These are phyloP conservation scores for Anoplolepis gracilipes DNA, from an alignment of 1,140 invertebrate genomes.

Conservation along the genomic window DNA sequence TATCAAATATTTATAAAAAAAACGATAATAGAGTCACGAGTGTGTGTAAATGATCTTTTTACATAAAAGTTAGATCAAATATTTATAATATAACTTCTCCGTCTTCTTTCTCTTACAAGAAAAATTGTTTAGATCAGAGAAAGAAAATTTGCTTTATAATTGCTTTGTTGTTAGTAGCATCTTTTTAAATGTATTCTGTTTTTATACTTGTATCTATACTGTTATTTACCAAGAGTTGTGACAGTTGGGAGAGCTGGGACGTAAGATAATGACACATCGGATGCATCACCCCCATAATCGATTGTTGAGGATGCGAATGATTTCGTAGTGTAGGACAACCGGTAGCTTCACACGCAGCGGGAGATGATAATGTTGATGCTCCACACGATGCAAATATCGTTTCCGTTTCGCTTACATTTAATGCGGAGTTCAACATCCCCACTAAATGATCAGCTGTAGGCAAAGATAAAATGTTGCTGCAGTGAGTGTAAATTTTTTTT, in stretches of 20 bases:
- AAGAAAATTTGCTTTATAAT: too few relatives aligned
- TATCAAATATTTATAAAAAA: too few relatives aligned
- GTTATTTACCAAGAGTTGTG: conserved; percentile 86
- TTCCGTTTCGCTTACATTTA: conserved; percentile 86
- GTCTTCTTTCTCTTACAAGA: too few relatives aligned
- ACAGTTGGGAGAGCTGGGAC: conserved; percentile 86
- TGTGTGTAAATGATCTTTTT: too few relatives aligned
- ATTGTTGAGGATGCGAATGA: conserved; percentile 79
- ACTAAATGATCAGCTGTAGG: conserved; percentile 86
- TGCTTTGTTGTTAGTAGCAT: too few relatives aligned
- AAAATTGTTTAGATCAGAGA: too few relatives aligned
- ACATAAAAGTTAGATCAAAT: too few relatives aligned
- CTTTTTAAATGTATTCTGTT: too few relatives aligned
- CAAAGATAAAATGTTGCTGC: conserved; percentile 38
- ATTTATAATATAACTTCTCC: too few relatives aligned
- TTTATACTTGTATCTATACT: too few relatives aligned
- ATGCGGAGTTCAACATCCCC: conserved; percentile 85
- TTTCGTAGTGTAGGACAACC: conserved; percentile 77
- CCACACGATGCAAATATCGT: conserved; percentile 81
- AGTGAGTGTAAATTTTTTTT: too few relatives aligned
- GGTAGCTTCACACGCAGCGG: conserved; percentile 75
- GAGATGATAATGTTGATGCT: conserved; percentile 58
- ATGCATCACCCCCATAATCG: conserved; percentile 83
- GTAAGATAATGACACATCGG: conserved; percentile 85
- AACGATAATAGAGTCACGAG: too few relatives aligned